Conservation (phyloP, 2,888 invertebrate genomes). For the Apamea epomidion region DNA sequence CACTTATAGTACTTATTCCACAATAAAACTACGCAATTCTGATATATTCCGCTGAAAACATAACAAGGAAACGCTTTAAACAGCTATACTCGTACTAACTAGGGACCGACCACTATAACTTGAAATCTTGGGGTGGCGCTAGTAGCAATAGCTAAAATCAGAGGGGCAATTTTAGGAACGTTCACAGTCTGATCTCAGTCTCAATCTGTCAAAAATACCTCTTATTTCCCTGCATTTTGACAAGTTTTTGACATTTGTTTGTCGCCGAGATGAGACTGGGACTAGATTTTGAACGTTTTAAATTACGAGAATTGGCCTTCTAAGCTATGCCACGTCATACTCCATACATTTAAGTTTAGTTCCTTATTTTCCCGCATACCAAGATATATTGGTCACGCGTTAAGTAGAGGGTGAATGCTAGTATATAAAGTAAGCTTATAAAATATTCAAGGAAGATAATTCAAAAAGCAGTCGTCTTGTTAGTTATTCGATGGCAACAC, state of each 20-base stretch:
- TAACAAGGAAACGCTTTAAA: slow-evolving; percentile 56
- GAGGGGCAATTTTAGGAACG: no score
- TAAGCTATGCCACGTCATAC: background rate
- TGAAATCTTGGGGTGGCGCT: slow-evolving; percentile 6
- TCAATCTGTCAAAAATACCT: no score
- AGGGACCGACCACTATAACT: background rate
- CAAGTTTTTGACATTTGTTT: no score
- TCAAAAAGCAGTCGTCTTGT: slow-evolving; percentile 50
- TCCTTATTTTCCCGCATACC: slow-evolving; percentile 9
- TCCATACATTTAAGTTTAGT: slow-evolving; percentile 2
- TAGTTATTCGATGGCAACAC: slow-evolving; percentile 38
- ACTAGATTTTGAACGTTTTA: no score
- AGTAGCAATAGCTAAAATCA: background rate
- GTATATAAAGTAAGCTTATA: slow-evolving; percentile 20
- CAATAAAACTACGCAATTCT: slow-evolving; percentile 30
- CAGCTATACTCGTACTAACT: background rate
- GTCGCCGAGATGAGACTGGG: no score
- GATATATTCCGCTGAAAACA: slow-evolving; percentile 26
- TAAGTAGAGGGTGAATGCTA: slow-evolving; percentile 14
- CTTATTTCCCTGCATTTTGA: no score
- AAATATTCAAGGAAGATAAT: slow-evolving; percentile 60
- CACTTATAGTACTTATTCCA: slow-evolving; percentile 5
- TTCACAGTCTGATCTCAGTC: no score
- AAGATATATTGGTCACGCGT: background rate
- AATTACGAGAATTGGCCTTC: no score